These are phyloP conservation scores for Montipora capitata DNA, from an alignment of 92 coral and sea anemone species.

Conservation along the genomic window DNA sequence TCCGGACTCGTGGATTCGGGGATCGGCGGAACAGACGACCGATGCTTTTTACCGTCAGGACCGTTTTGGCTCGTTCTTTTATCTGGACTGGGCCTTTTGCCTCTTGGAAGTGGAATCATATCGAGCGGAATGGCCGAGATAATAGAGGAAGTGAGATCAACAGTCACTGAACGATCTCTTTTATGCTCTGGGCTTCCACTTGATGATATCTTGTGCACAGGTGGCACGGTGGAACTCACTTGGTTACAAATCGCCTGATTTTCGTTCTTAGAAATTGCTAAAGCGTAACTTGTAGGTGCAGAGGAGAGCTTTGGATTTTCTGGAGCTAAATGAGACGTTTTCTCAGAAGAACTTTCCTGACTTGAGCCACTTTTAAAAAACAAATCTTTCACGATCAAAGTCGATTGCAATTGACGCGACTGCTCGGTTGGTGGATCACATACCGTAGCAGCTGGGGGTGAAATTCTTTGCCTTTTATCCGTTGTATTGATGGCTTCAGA, in stretches of 20 bases:
- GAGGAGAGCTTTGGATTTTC: not conserved
- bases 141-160: not conserved
- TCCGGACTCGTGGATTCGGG: constrained; percentile 76
- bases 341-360: not conserved
- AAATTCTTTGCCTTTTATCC: not conserved
- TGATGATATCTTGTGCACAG: constrained; percentile 33
- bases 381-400: not conserved
- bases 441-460: not conserved
- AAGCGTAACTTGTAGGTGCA: not conserved
- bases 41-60: constrained; percentile 1
- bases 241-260: constrained; percentile 1
- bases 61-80: not conserved
- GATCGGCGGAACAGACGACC: constrained; percentile 14
- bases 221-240: constrained; percentile 11
- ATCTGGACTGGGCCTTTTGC: constrained; percentile 45
- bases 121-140: constrained; percentile 40
- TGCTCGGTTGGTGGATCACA: not conserved
- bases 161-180: not conserved
- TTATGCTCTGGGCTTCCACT: constrained; percentile 6
- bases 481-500: not conserved
- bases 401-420: not conserved
- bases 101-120: constrained; percentile 61
- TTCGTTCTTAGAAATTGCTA: not conserved
- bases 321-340: not conserved
- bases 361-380: not conserved